Evolutionary conservation across 2,888 invertebrate genomes (phyloP).

Genomic region (Micoletzkya japonica): DNA sequence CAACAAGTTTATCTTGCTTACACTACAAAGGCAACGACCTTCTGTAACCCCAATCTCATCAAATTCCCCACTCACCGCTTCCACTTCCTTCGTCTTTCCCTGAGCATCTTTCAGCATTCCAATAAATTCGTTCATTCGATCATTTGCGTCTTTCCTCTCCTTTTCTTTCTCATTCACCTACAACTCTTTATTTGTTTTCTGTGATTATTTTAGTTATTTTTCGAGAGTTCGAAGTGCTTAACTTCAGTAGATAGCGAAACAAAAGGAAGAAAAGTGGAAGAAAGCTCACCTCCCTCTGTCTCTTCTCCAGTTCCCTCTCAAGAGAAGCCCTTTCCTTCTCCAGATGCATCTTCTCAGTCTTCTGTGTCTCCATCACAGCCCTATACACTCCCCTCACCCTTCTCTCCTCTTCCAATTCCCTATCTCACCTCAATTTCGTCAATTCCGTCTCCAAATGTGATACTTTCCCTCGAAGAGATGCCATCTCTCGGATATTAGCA

Average conservation of each 20-base stretch:
- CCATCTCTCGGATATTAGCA: constrained; percentile 32
- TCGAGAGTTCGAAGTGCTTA: no score
- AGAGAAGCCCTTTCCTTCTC: constrained; percentile 30
- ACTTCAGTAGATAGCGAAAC: no score
- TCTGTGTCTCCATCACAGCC: not conserved
- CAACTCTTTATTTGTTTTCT: constrained; percentile 29
- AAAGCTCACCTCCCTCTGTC: constrained; percentile 29
- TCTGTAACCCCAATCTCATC: no score
- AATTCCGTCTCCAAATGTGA: constrained; percentile 33
- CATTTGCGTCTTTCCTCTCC: constrained; percentile 34
- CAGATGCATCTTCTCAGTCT: constrained; percentile 21
- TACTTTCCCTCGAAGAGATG: constrained; percentile 29
- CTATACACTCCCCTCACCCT: constrained; percentile 2
- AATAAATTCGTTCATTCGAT: constrained; percentile 32
- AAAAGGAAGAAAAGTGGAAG: no score
- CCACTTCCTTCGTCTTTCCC: not conserved
- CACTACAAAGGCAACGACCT: no score
- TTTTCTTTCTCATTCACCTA: constrained; percentile 22
- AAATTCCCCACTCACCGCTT: constrained; percentile 2
- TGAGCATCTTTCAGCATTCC: constrained; percentile 24
- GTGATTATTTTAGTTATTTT: constrained; percentile 6
- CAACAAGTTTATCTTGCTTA: no score
- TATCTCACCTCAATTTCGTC: constrained; percentile 31
- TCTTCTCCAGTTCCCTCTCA: constrained; percentile 30
- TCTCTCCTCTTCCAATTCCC: not conserved